Evolutionary conservation across 2,888 invertebrate species (phyloP), one percentile per base, ranked within the genome.

Genomic region (Spodoptera picta): DNA sequence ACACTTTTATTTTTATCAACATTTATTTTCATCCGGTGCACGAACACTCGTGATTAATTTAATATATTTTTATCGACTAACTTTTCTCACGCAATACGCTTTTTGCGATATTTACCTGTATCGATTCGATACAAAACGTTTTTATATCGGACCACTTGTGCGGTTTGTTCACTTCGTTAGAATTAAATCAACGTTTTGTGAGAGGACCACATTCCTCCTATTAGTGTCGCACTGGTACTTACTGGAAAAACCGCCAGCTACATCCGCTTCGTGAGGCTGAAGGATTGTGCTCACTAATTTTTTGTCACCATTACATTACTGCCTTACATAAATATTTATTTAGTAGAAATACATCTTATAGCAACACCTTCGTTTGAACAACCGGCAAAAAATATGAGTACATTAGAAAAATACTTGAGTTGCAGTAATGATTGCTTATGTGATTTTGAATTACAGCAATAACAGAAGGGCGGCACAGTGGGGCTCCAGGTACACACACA

Each of bases 31-130:
- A 83, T 76, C 78, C 83, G 59, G 79, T 69, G 77, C 88, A 88
- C 88, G 91, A 89, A 87, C 85, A 75, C 73, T 81, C 83, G 85
- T 91, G 92, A 91, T 93, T 92, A 93, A 93, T 93, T 91, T 89
- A 91, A 92, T 92, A 91, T 90, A 90, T 90, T 90, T 89, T 89
- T 85, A 89, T 84, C 82, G 83, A 83, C 77, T 82, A 84, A 82
- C 84, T 86, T 85, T 82, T 87, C 89, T 89, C 91, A 90, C 89
- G 91, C 89, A 83, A 89, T 84, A 78, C 67, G 69, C 81, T 89
- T 90, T 90, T 89, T 89, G 82, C 84, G 65, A 64, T 65, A 66
- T 84, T 84, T 75, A 82, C 83, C 78, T 79, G 81, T 69, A 76
- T 80, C 74, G 69, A 73, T 77, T 70, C 61, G 65, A 61, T 65